Base-by-base conservation (phyloP, 2,113 vertebrate species). In the Cyphomyrus discorhynchus region DNA sequence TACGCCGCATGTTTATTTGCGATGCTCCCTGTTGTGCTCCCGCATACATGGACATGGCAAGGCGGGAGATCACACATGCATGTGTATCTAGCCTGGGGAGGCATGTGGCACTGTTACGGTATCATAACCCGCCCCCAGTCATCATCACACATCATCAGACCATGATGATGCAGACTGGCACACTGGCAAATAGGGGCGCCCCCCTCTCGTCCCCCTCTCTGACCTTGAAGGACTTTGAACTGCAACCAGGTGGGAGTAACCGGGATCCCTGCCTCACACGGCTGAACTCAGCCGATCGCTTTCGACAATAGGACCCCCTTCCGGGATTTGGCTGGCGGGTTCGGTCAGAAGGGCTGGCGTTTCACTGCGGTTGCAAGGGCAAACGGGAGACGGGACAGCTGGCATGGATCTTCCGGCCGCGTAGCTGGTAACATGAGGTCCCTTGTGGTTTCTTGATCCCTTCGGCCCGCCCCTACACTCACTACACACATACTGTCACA, bases 141-240 rank as follows among this genome's bases (percentile, higher is more conserved):
- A n/a, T 56, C 82, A 84, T 39, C 82, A 27, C n/a, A 70, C 45
- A n/a, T 56, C 82, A 84, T 39, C 82, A 27, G 10, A 70, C 62
- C 3, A 31, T 11, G n/a, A 70, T 46, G 31, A 45, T 15, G 10
- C 11, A 39, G 27, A 42, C n/a, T 31, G 42, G 45, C 15, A 45
- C 45, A 10, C 42, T 47, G 82, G 82, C 82, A 84, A 39, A 42
- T 42, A 42, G 17, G 15, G 82, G 82, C 21, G n/a, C 3, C 82
- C 45, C 15, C 17, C 31, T 24, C 66, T 19, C 50, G 21, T 10
- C 21, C 77, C 42, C 4, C 50, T 88, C 52, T n/a, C 86, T 90
- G 92, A 94, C 93, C 95, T 95, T 95, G 93, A 93, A 86, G 88
- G 85, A 53, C 85, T 53, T 47, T 87, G 85, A 87, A 11, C 50